Evolutionary conservation across 2,888 invertebrate species (phyloP), one percentile per base, ranked within the genome.

Genomic region (Noctuana brunneofusca): DNA sequence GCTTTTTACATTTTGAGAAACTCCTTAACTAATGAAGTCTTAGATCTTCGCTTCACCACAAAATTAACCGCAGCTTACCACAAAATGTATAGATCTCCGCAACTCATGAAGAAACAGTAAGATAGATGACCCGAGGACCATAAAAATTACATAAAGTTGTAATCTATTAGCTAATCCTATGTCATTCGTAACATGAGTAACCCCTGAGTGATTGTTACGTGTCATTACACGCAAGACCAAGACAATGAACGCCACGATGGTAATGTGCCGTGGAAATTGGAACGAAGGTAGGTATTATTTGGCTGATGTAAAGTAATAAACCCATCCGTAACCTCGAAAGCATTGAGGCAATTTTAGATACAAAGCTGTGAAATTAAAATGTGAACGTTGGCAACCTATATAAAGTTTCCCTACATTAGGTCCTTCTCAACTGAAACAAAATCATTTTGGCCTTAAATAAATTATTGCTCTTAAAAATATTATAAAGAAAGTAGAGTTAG

Each of bases 261-360:
- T 77, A 67, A 3, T 41, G 16, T 41, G 46, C 68, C 76, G 78
- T 81, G 82, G 76, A 81, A 84, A 83, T 71, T 75, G 69, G 75
- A 63, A 65, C 78, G 65, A 62, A 59, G 22, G 54, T 62, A 38
- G 16, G 16, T 41, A 41, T 12, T 49, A 24, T 64, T 57, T 67
- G 55, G 14, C n/a, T 55, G 62, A 62, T 58, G 57, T 55, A 65
- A 56, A n/a, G 18, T 30, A 55, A 69, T 55, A 68, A 65, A 57
- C 46, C 66, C 57, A 69, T 69, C 65, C 68, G 52, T 63, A 68
- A 58, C 72, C 72, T 71, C 74, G 66, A 6, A 56, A 14, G 48
- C 41, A 38, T 12, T 14, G 52, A 27, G 38, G 2, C 2, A 50
- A 11, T 24, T 24, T 14, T 14, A 27, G 20, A 49, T 14, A 14